These are phyloP conservation scores for Eira barbara DNA, from an alignment of 2,113 vertebrate species.

Conservation along the genomic window DNA sequence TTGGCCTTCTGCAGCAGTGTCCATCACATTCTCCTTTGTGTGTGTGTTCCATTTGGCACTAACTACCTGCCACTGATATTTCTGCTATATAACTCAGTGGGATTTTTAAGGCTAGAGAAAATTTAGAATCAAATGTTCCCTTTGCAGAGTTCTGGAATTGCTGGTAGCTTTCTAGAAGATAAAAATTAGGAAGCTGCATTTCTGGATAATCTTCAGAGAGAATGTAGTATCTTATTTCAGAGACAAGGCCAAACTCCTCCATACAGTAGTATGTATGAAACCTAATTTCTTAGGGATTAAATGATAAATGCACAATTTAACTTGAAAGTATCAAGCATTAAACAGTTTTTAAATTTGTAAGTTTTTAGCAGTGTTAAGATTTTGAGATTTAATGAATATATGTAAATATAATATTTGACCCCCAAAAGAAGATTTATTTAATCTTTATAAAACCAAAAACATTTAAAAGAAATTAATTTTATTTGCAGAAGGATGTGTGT, in stretches of 20 bases:
- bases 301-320: slow-evolving; percentile 11
- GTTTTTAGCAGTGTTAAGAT: neutral
- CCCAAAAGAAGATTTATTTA: neutral
- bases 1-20: slow-evolving; percentile 52
- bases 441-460: slow-evolving; percentile 8
- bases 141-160: slow-evolving; percentile 48
- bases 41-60: slow-evolving; percentile 2
- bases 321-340: slow-evolving; percentile 25
- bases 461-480: neutral
- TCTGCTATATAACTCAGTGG: neutral
- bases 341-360: slow-evolving; percentile 22
- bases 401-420: slow-evolving; percentile 7
- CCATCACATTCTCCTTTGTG: neutral
- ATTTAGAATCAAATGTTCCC: neutral
- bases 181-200: slow-evolving; percentile 67
- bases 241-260: neutral
- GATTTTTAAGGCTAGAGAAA: slow-evolving; percentile 18
- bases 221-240: slow-evolving; percentile 34
- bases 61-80: neutral
- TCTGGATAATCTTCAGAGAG: slow-evolving; percentile 42
- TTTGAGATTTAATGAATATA: slow-evolving; percentile 4
- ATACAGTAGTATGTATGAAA: neutral
- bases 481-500: neutral
- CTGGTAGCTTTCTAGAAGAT: slow-evolving; percentile 72
- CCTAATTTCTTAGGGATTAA: slow-evolving; percentile 15